Evolutionary conservation across 2,113 vertebrate species (phyloP), one percentile per base, ranked within the genome.

Genomic region (Rissa tridactyla): DNA sequence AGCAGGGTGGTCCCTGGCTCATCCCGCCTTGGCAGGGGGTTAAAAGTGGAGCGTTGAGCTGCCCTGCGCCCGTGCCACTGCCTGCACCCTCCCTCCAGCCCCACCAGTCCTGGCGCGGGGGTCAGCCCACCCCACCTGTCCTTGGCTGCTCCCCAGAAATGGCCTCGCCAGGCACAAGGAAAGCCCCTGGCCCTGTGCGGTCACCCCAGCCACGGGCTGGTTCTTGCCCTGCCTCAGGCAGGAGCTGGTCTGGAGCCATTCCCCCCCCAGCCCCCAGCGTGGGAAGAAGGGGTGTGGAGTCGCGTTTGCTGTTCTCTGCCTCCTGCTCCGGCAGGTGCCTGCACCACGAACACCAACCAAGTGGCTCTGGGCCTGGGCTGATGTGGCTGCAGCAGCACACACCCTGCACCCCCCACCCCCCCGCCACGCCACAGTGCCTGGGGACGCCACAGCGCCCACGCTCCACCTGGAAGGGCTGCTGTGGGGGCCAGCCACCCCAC

Each of bases 81-180:
- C 23, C 16, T 30, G 32, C 20, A 13, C 46, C 18, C 36, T 36
- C 27, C 22, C 27, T 26, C n/a, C 42, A 68, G 44, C 47, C 32
- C 27, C 21, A 19, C 47, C 19, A 49, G 8, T 44, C 17, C 30
- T 42, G 44, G 69, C 0, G 0, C 1, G 0, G 23, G 17, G 52
- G 13, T 13, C 52, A 54, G 44, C 15, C 6, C 17, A 8, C n/a
- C 46, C 46, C 21, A 11, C 40, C 76, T 14, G 26, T 26, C 57
- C 30, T 42, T 18, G 12, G 52, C 46, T 60, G 42, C 36, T 57
- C 21, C 46, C 38, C 51, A 30, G 36, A 26, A 22, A 10, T 5
- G 30, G 13, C 55, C 21, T 13, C 23, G 36, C 38, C 1, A 1
- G 26, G 27, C 32, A n/a, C 0, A 0, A 16, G 49, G 14, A 0